Conservation (phyloP, 2,113 vertebrate species). For the Syngnathus floridae region DNA sequence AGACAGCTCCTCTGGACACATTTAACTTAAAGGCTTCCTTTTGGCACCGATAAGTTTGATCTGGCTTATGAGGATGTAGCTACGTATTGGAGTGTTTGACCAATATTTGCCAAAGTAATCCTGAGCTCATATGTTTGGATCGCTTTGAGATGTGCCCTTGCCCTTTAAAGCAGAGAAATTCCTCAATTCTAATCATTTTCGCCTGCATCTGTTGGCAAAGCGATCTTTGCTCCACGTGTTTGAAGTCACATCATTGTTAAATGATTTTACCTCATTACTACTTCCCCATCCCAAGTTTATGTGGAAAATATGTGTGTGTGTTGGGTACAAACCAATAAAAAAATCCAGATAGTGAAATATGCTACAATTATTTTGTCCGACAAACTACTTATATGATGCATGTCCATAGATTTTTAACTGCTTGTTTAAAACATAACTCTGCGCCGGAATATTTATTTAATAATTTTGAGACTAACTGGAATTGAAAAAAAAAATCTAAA, state of each 20-base stretch:
- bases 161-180: background rate
- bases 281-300: background rate
- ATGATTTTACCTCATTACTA: constrained; percentile 3
- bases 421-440: background rate
- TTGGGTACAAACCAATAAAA: background rate
- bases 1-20: constrained; percentile 3
- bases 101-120: constrained; percentile 4
- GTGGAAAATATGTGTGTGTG: background rate
- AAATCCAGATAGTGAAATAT: background rate
- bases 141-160: background rate
- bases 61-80: background rate
- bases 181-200: background rate
- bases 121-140: constrained; percentile 1
- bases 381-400: background rate
- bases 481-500: no score
- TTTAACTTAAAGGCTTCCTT: constrained; percentile 1
- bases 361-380: background rate
- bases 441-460: no score
- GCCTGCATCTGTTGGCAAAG: background rate
- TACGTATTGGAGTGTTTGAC: constrained; percentile 4
- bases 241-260: constrained; percentile 4
- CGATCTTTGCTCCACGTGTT: background rate
- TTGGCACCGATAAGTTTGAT: background rate
- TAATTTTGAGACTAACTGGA: no score
- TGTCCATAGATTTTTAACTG: background rate